Percentiles rank a stretch among this genome's conserved stretches.
Evolutionary conservation across 1,140 invertebrate genomes (phyloP).

Genomic region (Caerostris darwini): DNA sequence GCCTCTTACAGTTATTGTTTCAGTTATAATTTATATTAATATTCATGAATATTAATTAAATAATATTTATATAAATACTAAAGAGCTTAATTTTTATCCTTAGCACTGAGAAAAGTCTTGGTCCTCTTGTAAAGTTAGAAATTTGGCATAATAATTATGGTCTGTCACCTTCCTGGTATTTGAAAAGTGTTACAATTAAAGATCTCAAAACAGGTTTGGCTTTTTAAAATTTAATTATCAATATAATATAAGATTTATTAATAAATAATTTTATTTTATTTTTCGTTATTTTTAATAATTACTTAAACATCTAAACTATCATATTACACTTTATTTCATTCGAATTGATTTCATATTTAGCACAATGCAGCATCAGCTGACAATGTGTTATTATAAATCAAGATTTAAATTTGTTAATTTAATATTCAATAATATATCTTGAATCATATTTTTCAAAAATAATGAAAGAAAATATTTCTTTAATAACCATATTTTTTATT

Average conservation of each 20-base stretch:
- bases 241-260: background rate
- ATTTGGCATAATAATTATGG: constrained; percentile 78
- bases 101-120: constrained; percentile 70
- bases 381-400: no score
- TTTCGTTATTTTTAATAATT: background rate
- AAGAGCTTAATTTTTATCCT: background rate
- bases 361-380: no score
- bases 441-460: no score
- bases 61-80: background rate
- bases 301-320: no score
- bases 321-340: no score
- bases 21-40: background rate
- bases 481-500: no score
- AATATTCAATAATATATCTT: no score
- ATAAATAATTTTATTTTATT: background rate
- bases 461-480: no score
- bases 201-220: constrained; percentile 73
- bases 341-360: no score
- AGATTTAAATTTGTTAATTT: no score
- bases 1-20: background rate
- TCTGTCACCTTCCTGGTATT: constrained; percentile 73
- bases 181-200: constrained; percentile 65
- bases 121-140: constrained; percentile 71
- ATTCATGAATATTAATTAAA: background rate
- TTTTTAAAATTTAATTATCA: background rate